These are phyloP conservation scores for Calyptommatus sinebrachiatus DNA, from an alignment of 2,113 vertebrate species.

Conservation along the genomic window DNA sequence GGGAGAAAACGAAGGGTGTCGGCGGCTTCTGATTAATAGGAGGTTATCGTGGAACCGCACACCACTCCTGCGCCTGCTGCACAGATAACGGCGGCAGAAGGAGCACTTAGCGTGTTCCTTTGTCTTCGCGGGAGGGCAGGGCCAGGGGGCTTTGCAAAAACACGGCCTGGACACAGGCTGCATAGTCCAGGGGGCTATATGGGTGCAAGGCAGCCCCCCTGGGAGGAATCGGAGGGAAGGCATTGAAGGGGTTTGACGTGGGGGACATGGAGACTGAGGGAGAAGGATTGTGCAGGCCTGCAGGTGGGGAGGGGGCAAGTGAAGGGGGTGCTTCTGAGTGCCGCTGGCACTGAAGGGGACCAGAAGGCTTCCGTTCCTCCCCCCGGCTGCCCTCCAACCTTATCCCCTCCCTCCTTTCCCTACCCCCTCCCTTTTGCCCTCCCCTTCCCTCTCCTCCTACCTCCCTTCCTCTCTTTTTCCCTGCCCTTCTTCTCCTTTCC, in stretches of 20 bases:
- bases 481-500: too few relatives aligned
- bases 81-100: constrained; percentile 73
- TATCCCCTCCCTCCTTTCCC: too few relatives aligned
- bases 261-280: too few relatives aligned
- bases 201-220: background rate
- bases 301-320: background rate
- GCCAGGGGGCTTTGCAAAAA: background rate
- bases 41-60: constrained; percentile 75
- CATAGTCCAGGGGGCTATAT: background rate
- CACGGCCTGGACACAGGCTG: background rate
- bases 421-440: too few relatives aligned
- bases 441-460: too few relatives aligned
- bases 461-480: too few relatives aligned
- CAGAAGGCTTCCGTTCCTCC: too few relatives aligned
- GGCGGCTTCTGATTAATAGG: constrained; percentile 76
- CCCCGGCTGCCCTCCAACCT: too few relatives aligned
- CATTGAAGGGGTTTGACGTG: too few relatives aligned
- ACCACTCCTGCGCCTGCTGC: constrained; percentile 66
- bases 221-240: too few relatives aligned
- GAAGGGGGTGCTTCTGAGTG: too few relatives aligned
- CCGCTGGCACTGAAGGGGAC: too few relatives aligned
- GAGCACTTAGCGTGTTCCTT: constrained; percentile 77
- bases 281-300: background rate
- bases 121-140: constrained; percentile 61
- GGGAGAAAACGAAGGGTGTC: constrained; percentile 55